phyloP scores from a whole-genome alignment of 2,797 vertebrate species.

The Decapterus maruadsi region DNA sequence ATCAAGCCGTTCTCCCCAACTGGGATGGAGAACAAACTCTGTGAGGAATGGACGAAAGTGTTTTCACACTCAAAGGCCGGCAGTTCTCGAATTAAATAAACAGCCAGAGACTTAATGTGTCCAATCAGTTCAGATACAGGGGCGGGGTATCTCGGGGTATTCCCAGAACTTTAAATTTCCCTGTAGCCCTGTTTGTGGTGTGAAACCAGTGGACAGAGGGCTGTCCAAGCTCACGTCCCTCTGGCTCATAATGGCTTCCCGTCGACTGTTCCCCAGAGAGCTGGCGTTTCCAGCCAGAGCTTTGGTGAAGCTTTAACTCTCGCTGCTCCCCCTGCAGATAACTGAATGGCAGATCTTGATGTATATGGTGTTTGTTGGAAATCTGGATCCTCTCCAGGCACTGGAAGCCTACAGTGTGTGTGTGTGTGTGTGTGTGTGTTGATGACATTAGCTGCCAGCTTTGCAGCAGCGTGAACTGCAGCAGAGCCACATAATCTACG shows the following conservation, averaged over 20 bases:
- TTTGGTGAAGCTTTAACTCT: conserved; percentile 34
- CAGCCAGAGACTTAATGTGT: background rate
- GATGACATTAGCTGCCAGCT: conserved; percentile 32
- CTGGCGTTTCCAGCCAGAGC: conserved; percentile 42
- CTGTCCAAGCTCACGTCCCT: conserved; percentile 36
- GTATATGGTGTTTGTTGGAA: conserved; percentile 29
- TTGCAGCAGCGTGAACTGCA: conserved; percentile 30
- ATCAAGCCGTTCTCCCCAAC: conserved; percentile 7
- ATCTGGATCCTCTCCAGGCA: conserved; percentile 32
- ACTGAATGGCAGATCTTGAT: conserved; percentile 37
- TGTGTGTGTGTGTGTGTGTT: background rate
- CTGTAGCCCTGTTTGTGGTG: conserved; percentile 29
- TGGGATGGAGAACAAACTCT: conserved; percentile 18
- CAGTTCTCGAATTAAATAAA: background rate
- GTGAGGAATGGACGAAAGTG: background rate
- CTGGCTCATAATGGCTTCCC: conserved; percentile 22
- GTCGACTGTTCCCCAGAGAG: conserved; percentile 51
- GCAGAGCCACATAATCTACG: conserved; percentile 33
- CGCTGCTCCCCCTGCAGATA: conserved; percentile 20
- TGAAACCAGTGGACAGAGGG: conserved; percentile 41
- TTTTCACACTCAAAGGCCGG: conserved; percentile 1
- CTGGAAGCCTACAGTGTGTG: conserved; percentile 7
- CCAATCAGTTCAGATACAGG: background rate
- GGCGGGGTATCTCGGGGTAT: conserved; percentile 14
- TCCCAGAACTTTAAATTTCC: conserved; percentile 53